A percentile compares a stretch with the other conserved stretches of the same genome.
Conservation (phyloP, 2,888 invertebrate species). For the Lysandra coridon region DNA sequence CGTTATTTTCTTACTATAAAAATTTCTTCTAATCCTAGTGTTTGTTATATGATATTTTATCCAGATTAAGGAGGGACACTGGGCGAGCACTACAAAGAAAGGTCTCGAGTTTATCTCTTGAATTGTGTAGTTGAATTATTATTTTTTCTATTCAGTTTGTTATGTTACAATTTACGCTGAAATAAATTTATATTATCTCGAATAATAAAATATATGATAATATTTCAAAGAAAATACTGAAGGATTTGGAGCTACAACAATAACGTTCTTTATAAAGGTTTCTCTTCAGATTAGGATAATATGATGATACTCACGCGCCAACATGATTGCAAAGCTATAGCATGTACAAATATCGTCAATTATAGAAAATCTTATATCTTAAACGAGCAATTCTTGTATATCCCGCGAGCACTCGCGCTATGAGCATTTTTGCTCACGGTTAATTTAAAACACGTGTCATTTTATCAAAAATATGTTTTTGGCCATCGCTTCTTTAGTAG, state of each 20-base stretch:
- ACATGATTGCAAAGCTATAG: no score
- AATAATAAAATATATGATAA: not conserved
- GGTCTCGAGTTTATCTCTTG: slow-evolving; percentile 36
- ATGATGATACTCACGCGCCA: no score
- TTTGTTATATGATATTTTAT: slow-evolving; percentile 29
- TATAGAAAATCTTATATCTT: no score
- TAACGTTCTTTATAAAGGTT: no score
- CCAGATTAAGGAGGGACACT: slow-evolving; percentile 32
- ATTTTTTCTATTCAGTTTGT: not conserved
- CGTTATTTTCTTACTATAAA: slow-evolving; percentile 29
- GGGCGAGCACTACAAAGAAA: slow-evolving; percentile 28
- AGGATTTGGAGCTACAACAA: not conserved
- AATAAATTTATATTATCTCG: not conserved
- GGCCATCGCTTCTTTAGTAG: no score
- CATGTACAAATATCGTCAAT: no score
- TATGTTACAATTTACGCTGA: not conserved
- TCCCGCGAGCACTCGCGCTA: no score
- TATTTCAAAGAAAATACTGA: not conserved
- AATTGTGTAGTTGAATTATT: slow-evolving; percentile 33
- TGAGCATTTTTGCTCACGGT: no score
- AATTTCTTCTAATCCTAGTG: slow-evolving; percentile 31
- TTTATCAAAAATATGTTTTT: no score
- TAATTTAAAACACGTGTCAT: no score
- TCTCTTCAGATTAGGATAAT: no score
- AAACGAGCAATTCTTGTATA: no score